These are phyloP conservation scores for Danio aesculapii DNA, from an alignment of 2,797 vertebrate species.

Conservation along the genomic window DNA sequence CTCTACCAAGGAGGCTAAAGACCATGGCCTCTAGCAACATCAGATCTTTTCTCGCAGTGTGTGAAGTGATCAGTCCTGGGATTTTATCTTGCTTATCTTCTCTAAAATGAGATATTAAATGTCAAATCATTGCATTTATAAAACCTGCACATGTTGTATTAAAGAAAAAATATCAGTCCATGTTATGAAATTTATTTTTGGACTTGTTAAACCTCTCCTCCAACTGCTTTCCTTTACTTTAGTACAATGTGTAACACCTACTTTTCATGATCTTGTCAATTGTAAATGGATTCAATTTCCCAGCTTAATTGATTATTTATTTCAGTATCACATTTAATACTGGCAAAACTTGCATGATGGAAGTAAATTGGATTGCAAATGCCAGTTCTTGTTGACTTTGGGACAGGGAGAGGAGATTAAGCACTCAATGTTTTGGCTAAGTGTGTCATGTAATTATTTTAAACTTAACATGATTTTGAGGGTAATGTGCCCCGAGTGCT, in stretches of 20 bases:
- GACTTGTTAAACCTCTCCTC: too few species aligned
- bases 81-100: too few species aligned
- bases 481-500: background rate
- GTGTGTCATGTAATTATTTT: background rate
- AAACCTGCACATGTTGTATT: too few species aligned
- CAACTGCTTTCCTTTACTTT: too few species aligned
- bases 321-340: background rate
- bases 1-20: too few species aligned
- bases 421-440: background rate
- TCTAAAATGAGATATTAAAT: too few species aligned
- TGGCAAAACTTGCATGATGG: background rate
- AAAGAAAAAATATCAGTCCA: too few species aligned
- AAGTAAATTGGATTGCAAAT: background rate
- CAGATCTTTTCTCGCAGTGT: too few species aligned
- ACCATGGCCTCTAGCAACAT: too few species aligned
- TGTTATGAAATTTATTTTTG: too few species aligned
- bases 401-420: background rate
- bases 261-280: background rate
- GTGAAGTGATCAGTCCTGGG: too few species aligned
- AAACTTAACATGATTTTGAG: background rate
- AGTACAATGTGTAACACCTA: background rate
- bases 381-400: background rate
- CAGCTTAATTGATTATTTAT: background rate
- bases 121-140: too few species aligned
- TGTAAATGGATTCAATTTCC: background rate